Conservation (phyloP, 2,888 invertebrate species). For the Drosophila meridiana region DNA sequence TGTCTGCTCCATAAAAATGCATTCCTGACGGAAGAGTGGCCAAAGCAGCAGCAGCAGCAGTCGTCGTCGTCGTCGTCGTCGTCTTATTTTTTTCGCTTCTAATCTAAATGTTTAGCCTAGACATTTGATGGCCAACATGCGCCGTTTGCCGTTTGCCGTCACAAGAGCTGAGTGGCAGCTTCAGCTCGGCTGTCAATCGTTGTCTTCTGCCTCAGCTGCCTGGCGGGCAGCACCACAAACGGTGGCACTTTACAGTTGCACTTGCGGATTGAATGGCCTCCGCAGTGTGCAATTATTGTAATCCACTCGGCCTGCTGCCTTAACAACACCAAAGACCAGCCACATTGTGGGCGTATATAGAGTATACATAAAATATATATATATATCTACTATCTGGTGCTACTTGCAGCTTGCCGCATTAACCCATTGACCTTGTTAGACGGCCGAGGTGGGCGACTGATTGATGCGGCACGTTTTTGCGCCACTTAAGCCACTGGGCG, state of each 20-base stretch:
- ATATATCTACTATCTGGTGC: not conserved
- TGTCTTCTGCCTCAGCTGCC: constrained; percentile 19
- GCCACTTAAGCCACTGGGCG: constrained; percentile 45
- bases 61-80: constrained; percentile 1
- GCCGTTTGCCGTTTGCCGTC: constrained; percentile 42
- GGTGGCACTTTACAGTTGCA: constrained; percentile 84
- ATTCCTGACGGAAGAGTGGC: constrained; percentile 74
- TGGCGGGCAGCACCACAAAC: constrained; percentile 59
- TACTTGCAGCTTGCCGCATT: constrained; percentile 52
- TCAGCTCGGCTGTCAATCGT: constrained; percentile 73
- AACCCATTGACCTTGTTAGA: constrained; percentile 79
- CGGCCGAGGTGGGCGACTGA: constrained; percentile 50
- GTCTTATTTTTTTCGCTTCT: constrained; percentile 49
- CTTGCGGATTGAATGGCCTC: constrained; percentile 74
- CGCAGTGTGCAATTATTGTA: constrained; percentile 73
- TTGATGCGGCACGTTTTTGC: constrained; percentile 69
- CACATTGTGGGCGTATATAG: constrained; percentile 50
- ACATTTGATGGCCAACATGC: constrained; percentile 78
- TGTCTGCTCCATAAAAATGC: constrained; percentile 62
- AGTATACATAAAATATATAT: constrained; percentile 3
- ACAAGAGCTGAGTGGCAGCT: constrained; percentile 69
- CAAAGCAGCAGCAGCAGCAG: constrained; percentile 27
- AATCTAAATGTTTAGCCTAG: constrained; percentile 78
- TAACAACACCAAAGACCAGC: constrained; percentile 19
- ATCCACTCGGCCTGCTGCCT: constrained; percentile 55